phyloP scores from a whole-genome alignment of 2,888 invertebrate genomes.

The Drosophila borborema region DNA sequence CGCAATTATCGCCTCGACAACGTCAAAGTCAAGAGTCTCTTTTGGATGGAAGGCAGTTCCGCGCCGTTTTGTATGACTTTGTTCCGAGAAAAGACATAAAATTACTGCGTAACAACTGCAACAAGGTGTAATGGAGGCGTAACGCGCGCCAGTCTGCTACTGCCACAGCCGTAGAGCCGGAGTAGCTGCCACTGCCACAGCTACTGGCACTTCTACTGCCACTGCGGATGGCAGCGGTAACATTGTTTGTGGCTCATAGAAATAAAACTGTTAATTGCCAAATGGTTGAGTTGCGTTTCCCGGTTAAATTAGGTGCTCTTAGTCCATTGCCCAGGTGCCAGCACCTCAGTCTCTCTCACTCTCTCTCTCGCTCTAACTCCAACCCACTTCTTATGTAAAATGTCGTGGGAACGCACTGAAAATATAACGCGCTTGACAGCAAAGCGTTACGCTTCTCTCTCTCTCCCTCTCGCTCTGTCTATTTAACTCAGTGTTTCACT shows the following conservation, averaged over 20 bases:
- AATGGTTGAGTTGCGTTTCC: constrained; percentile 69
- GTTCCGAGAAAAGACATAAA: constrained; percentile 83
- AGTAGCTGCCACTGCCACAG: not conserved
- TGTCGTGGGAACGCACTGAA: constrained; percentile 70
- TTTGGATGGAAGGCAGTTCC: constrained; percentile 55
- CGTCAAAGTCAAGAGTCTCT: constrained; percentile 46
- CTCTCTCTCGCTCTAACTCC: not conserved
- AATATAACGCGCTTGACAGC: constrained; percentile 51
- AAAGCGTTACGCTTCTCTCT: constrained; percentile 44
- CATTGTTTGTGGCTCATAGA: constrained; percentile 77
- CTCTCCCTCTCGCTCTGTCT: no score
- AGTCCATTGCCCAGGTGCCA: constrained; percentile 34
- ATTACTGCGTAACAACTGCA: constrained; percentile 82
- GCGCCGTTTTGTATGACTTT: constrained; percentile 83
- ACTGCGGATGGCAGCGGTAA: constrained; percentile 44
- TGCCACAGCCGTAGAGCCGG: constrained; percentile 4
- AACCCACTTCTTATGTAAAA: constrained; percentile 43
- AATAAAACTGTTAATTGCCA: constrained; percentile 82
- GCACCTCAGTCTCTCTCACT: not conserved
- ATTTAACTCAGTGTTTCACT: not conserved
- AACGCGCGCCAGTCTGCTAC: constrained; percentile 59
- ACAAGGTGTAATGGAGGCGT: constrained; percentile 82
- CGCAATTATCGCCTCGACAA: constrained; percentile 72
- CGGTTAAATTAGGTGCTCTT: constrained; percentile 61
- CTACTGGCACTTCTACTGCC: constrained; percentile 4